Percentiles rank a stretch among this genome's conserved stretches.
Evolutionary conservation across 1,140 invertebrate genomes (phyloP).

Genomic region (Steinernema feltiae): DNA sequence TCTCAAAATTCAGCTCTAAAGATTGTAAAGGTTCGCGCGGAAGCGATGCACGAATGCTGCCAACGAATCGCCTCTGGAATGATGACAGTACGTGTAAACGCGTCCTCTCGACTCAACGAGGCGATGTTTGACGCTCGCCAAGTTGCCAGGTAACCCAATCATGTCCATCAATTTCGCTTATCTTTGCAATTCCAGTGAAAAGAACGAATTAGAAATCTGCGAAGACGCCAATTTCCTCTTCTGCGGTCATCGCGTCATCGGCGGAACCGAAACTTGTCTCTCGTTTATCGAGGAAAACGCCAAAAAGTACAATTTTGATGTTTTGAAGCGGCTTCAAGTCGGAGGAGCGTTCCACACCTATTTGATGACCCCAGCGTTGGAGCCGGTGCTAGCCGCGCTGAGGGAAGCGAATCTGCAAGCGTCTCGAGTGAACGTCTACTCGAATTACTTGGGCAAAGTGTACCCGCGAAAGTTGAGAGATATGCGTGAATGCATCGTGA

Average conservation of each 20-base stretch:
- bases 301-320: conserved; percentile 53
- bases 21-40: conserved; percentile 70
- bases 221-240: conserved; percentile 77
- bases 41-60: conserved; percentile 79
- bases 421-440: conserved; percentile 74
- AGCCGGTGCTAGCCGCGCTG: conserved; percentile 68
- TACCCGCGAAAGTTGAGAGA: conserved; percentile 64
- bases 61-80: conserved; percentile 72
- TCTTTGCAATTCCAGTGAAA: conserved; percentile 40
- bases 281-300: conserved; percentile 44
- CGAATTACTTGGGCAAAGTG: conserved; percentile 58
- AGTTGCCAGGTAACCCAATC: conserved; percentile 29
- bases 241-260: conserved; percentile 80
- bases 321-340: conserved; percentile 71
- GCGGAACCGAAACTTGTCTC: conserved; percentile 65
- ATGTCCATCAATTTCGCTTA: conserved; percentile 55
- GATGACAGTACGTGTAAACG: conserved; percentile 66
- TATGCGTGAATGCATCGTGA: conserved; percentile 65
- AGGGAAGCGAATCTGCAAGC: conserved; percentile 64
- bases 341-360: conserved; percentile 84
- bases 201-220: conserved; percentile 69
- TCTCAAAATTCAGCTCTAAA: conserved; percentile 65
- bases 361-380: conserved; percentile 73
- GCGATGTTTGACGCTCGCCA: conserved; percentile 43
- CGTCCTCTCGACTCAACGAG: conserved; percentile 54